Conservation (phyloP, 1,140 invertebrate species). For the Brachionus manjavacas region DNA sequence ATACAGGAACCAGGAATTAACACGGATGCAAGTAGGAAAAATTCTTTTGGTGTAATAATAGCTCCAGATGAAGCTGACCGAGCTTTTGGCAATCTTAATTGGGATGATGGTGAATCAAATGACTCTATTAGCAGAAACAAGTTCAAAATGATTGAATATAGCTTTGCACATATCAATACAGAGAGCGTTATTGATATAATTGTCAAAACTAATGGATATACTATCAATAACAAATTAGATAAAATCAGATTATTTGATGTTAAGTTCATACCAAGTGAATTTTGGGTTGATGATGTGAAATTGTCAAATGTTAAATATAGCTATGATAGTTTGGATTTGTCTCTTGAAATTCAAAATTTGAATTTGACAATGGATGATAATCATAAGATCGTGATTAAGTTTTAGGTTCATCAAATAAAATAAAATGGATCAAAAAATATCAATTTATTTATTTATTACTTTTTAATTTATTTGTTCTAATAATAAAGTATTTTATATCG, state of each 20-base stretch:
- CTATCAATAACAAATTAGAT: conserved; percentile 15
- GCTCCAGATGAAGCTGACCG: conserved; percentile 30
- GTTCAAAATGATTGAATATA: not conserved
- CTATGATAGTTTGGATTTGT: not conserved
- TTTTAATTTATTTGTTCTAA: not conserved
- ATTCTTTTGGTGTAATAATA: conserved; percentile 42
- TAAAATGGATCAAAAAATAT: not conserved
- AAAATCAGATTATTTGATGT: conserved; percentile 27
- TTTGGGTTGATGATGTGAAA: not conserved
- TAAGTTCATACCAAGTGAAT: conserved; percentile 16
- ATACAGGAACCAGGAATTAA: conserved; percentile 48
- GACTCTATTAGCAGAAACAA: not conserved
- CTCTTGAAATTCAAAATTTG: conserved; percentile 24
- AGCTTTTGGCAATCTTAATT: conserved; percentile 43
- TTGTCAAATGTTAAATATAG: not conserved
- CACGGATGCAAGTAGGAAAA: conserved; percentile 45
- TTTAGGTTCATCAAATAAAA: not conserved
- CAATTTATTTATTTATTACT: conserved; percentile 13
- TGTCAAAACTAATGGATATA: not conserved
- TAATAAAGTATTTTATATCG: not conserved
- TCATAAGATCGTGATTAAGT: conserved; percentile 4
- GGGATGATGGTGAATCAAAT: conserved; percentile 44
- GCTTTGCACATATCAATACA: not conserved
- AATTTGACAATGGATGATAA: not conserved
- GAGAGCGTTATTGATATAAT: conserved; percentile 1